These are phyloP conservation scores for Hemibagrus wyckioides DNA, from an alignment of 2,113 vertebrate species.

Conservation along the genomic window DNA sequence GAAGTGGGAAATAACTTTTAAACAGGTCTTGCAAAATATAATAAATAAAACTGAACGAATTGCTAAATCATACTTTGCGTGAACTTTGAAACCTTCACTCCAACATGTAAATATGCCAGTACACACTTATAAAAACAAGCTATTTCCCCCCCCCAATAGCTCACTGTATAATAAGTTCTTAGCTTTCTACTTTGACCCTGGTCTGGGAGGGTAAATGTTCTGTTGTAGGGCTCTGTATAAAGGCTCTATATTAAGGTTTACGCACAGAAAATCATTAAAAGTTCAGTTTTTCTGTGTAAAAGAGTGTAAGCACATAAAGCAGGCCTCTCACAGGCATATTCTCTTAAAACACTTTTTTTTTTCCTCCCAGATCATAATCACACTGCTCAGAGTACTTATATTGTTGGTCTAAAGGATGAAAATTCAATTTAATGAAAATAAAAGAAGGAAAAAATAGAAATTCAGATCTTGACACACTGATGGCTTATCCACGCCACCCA, in stretches of 20 bases:
- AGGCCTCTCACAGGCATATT: constrained; percentile 29
- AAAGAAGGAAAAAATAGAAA: neutral
- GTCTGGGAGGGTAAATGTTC: neutral
- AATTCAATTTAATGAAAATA: neutral
- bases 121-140: neutral
- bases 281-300: neutral
- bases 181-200: neutral
- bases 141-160: neutral
- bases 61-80: neutral
- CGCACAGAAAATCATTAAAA: neutral
- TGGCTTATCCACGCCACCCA: constrained; percentile 1
- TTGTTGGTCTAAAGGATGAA: neutral
- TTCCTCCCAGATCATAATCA: too few species aligned
- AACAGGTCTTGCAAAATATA: neutral
- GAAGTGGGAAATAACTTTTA: neutral
- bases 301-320: neutral
- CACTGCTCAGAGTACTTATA: constrained; percentile 12
- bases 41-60: neutral
- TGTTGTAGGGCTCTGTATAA: neutral
- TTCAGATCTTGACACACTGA: constrained; percentile 12
- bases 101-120: neutral
- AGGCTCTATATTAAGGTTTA: neutral
- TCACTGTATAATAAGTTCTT: neutral
- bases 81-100: neutral
- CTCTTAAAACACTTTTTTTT: neutral